phyloP scores from a whole-genome alignment of 2,888 invertebrate genomes.

The Aquatica leii region DNA sequence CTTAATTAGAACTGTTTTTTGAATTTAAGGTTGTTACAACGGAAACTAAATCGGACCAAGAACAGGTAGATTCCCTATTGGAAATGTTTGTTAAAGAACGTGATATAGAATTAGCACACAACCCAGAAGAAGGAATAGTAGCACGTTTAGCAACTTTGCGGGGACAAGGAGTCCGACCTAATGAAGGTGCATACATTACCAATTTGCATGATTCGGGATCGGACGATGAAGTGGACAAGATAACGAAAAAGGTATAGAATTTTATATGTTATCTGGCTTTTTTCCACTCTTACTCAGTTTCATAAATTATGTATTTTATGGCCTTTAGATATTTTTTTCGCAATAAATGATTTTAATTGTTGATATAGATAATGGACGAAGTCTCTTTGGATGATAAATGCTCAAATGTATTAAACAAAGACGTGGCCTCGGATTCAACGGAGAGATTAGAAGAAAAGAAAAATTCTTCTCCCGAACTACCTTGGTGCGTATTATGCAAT shows the following conservation, averaged over 20 bases:
- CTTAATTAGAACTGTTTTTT: too few species aligned
- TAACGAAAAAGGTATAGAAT: constrained; percentile 55
- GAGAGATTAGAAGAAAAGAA: constrained; percentile 26
- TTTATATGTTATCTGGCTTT: not conserved
- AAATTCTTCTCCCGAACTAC: constrained; percentile 65
- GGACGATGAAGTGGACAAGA: constrained; percentile 58
- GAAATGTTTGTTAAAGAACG: constrained; percentile 62
- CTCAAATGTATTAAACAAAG: constrained; percentile 32
- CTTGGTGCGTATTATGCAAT: constrained; percentile 88
- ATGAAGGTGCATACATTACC: constrained; percentile 54
- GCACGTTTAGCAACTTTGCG: constrained; percentile 63
- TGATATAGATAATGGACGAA: constrained; percentile 62
- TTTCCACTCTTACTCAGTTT: too few species aligned
- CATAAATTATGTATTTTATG: too few species aligned
- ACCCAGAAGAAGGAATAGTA: constrained; percentile 65
- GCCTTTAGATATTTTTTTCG: too few species aligned
- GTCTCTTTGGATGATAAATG: constrained; percentile 61
- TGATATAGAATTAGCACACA: constrained; percentile 60
- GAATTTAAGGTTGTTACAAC: constrained; percentile 61
- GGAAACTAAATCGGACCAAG: constrained; percentile 72
- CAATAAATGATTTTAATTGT: too few species aligned
- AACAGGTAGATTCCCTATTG: constrained; percentile 76
- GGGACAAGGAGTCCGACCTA: constrained; percentile 59
- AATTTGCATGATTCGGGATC: constrained; percentile 56
- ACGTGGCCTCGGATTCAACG: constrained; percentile 8